phyloP scores from a whole-genome alignment of 1,140 invertebrate species.

The Anastatus disparis region DNA sequence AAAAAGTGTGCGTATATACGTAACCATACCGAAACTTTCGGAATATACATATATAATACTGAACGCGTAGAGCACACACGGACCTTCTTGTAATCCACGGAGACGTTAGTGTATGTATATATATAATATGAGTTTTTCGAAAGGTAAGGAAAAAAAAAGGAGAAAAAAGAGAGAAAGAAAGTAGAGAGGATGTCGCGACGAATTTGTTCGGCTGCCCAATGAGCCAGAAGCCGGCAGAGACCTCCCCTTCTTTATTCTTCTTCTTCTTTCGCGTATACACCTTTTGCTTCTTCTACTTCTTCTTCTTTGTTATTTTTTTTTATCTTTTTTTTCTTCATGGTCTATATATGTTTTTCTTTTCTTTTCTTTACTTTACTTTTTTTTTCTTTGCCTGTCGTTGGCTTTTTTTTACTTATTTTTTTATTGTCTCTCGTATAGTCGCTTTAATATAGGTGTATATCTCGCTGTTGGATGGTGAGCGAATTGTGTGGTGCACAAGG shows the following conservation, averaged over 20 bases:
- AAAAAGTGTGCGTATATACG: too few species aligned
- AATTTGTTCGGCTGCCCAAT: conserved; percentile 57
- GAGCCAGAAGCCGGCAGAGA: conserved; percentile 57
- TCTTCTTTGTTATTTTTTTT: not conserved
- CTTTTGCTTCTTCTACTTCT: conserved; percentile 8
- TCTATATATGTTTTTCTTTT: conserved; percentile 39
- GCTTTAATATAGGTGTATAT: too few species aligned
- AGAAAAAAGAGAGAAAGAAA: too few species aligned
- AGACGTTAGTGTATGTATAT: conserved; percentile 48
- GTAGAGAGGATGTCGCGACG: conserved; percentile 53
- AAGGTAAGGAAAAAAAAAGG: too few species aligned
- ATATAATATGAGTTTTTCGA: too few species aligned
- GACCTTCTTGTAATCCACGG: conserved; percentile 52
- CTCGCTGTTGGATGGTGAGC: too few species aligned
- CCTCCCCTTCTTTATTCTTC: conserved; percentile 37
- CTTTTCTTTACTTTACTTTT: too few species aligned
- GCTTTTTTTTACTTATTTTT: too few species aligned
- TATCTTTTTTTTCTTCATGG: conserved; percentile 40
- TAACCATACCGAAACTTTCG: not conserved
- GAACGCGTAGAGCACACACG: not conserved
- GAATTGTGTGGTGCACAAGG: too few species aligned
- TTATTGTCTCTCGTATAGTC: too few species aligned
- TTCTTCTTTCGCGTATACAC: too few species aligned
- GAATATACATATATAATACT: not conserved
- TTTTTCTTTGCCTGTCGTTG: too few species aligned